Evolutionary conservation across 2,113 vertebrate genomes (phyloP), one percentile per base, ranked within the genome.

Genomic region (Nymphicus hollandicus): DNA sequence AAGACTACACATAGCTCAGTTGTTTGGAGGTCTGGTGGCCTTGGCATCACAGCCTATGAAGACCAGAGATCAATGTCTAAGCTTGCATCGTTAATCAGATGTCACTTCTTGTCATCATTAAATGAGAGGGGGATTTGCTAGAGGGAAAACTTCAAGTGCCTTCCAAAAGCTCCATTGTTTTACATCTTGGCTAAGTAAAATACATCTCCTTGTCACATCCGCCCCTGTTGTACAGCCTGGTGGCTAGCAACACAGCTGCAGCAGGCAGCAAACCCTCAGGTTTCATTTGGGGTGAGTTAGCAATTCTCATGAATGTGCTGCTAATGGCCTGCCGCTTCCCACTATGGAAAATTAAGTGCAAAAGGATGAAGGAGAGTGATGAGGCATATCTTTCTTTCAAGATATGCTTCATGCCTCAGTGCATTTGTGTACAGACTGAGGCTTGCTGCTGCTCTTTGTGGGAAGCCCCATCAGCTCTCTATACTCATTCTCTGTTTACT

Each of bases 151-250:
- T 76, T 89, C 1, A 7, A 77, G 31, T 44, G 29, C 17, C 29
- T 88, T 91, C 52, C 17, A 64, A 43, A 29, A 81, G 20, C 72
- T 44, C 9, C 24, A 33, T 44, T 0, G 0, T 88, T 91, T 85
- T 68, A 33, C 0, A 0, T 76, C 35, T 80, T 63, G 56, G 47
- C 39, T 64, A 18, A 0, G 0, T 82, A 13, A 65, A 70, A 53
- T 29, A 27, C 1, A 0, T 58, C 29, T 25, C 65, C 8, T 31
- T 47, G 61, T 87, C 78, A n/a, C 43, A 33, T 23, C 1, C 0
- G 20, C 22, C 43, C 37, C 58, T 20, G 56, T 0, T 0, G 61
- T 17, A 14, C 33, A 41, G 70, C 41, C 35, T 0, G 0, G 37
- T 29, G 61, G 29, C 18, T 44, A 56, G 72, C 63, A 81, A 71